A percentile compares a stretch with the other conserved stretches of the same genome.
Evolutionary conservation across 1,140 invertebrate species (phyloP).

Genomic region (Saccostrea cuccullata): DNA sequence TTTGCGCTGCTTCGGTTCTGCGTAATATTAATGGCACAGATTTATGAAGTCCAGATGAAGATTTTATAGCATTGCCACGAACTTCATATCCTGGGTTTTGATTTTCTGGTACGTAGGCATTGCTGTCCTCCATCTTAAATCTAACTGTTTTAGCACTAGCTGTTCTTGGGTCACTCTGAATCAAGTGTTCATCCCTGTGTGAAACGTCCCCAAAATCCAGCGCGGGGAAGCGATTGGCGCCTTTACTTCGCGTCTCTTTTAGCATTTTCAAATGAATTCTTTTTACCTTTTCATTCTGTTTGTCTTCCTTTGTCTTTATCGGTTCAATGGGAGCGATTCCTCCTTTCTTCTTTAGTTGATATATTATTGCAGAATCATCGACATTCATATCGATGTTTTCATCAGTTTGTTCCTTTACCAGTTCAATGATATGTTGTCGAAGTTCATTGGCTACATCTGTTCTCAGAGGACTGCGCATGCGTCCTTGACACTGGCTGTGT

Average conservation of each 20-base stretch:
- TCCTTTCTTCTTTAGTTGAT: slow-evolving; percentile 52
- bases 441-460: slow-evolving; percentile 42
- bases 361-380: slow-evolving; percentile 36
- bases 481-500: slow-evolving; percentile 4
- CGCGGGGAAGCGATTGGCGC: slow-evolving; percentile 37
- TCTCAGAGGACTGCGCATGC: slow-evolving; percentile 36
- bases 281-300: slow-evolving; percentile 44
- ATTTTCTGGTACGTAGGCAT: background rate
- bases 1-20: slow-evolving; percentile 33
- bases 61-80: slow-evolving; percentile 50
- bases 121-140: slow-evolving; percentile 42
- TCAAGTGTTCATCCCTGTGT: slow-evolving; percentile 31
- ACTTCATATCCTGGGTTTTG: slow-evolving; percentile 40
- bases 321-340: slow-evolving; percentile 31
- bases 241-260: slow-evolving; percentile 36
- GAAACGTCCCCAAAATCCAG: slow-evolving; percentile 43
- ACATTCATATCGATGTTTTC: slow-evolving; percentile 32
- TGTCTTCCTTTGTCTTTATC: slow-evolving; percentile 31
- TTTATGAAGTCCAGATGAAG: background rate
- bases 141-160: slow-evolving; percentile 40
- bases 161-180: background rate
- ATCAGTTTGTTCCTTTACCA: slow-evolving; percentile 43
- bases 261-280: slow-evolving; percentile 49
- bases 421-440: slow-evolving; percentile 47
- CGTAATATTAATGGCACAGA: slow-evolving; percentile 14